A percentile compares a stretch with the other conserved stretches of the same genome.
phyloP scores from a whole-genome alignment of 2,113 vertebrate genomes.

The Spea multiplicata region DNA sequence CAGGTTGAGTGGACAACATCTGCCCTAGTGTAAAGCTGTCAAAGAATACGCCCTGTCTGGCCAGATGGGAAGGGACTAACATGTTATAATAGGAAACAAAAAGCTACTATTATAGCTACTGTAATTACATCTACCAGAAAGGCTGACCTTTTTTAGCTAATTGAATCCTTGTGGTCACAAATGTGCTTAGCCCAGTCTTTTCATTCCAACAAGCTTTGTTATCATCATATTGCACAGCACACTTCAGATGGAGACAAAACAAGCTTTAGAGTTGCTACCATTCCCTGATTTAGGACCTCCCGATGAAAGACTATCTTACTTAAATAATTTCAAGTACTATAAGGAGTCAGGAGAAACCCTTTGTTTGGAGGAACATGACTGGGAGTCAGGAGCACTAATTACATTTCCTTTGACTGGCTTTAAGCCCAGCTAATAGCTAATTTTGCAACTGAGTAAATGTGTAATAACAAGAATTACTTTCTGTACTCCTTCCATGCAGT shows the following conservation, averaged over 20 bases:
- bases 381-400: no score
- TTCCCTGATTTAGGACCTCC: no score
- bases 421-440: no score
- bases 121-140: slow-evolving; percentile 38
- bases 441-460: no score
- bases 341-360: no score
- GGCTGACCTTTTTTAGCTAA: slow-evolving; percentile 36
- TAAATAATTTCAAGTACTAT: no score
- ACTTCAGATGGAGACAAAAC: slow-evolving; percentile 2
- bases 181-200: slow-evolving; percentile 38
- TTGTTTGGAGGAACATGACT: no score
- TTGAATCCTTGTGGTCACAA: slow-evolving; percentile 37
- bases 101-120: slow-evolving; percentile 27
- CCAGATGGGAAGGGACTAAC: slow-evolving; percentile 30
- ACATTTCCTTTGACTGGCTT: no score
- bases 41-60: slow-evolving; percentile 39
- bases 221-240: slow-evolving; percentile 24
- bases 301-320: no score
- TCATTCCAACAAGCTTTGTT: slow-evolving; percentile 14
- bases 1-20: slow-evolving; percentile 18
- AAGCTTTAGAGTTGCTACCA: no score
- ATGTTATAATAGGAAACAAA: slow-evolving; percentile 33
- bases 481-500: no score
- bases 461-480: no score
- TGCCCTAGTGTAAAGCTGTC: slow-evolving; percentile 17